Conservation (phyloP, 2,797 vertebrate genomes). For the Lithobates pipiens region DNA sequence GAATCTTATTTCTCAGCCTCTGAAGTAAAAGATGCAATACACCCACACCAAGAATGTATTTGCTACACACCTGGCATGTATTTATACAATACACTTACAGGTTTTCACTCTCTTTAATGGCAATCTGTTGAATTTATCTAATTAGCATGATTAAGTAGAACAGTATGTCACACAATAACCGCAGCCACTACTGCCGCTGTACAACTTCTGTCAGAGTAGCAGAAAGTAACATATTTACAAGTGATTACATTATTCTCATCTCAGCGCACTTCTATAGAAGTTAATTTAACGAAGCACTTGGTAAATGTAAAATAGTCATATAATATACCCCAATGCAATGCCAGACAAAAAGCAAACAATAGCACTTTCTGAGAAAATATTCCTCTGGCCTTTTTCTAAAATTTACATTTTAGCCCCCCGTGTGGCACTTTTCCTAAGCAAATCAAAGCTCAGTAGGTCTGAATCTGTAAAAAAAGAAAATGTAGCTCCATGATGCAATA, state of each 20-base stretch:
- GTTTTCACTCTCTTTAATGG: not conserved
- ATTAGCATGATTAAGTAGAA: constrained; percentile 3
- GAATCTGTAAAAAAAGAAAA: too few relatives aligned
- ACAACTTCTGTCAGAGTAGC: not conserved
- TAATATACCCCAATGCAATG: not conserved
- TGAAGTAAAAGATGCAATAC: not conserved
- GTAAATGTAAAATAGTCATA: not conserved
- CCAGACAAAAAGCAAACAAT: not conserved
- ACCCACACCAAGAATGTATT: constrained; percentile 5
- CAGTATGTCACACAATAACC: not conserved
- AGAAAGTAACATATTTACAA: not conserved
- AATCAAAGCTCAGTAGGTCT: too few relatives aligned
- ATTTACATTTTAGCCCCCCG: too few relatives aligned
- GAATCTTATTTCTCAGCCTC: not conserved
- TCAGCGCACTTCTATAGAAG: not conserved
- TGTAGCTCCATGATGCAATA: too few relatives aligned
- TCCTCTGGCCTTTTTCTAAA: not conserved
- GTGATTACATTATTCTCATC: not conserved
- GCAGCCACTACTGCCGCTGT: not conserved
- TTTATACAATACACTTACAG: not conserved
- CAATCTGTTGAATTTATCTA: constrained; percentile 19
- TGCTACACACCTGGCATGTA: constrained; percentile 13
- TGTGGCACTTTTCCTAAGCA: too few relatives aligned
- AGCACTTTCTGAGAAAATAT: not conserved
- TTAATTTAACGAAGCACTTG: not conserved